Evolutionary conservation across 2,113 vertebrate genomes (phyloP).

Genomic region (Crotalus viridis): DNA sequence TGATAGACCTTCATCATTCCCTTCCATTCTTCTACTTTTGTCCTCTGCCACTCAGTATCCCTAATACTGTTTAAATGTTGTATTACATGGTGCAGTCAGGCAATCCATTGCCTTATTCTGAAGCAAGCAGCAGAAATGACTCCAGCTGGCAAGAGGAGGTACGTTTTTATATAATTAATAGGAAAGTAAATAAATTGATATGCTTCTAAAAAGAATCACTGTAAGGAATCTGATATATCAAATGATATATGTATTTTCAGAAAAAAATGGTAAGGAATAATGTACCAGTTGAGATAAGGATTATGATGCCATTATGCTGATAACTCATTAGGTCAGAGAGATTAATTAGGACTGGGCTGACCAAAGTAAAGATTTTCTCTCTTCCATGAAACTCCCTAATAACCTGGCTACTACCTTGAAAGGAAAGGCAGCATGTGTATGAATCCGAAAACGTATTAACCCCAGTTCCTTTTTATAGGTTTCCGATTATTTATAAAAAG

Average conservation of each 20-base stretch:
- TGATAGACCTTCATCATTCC: background rate
- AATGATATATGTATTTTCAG: background rate
- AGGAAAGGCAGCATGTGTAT: background rate
- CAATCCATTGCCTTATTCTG: conserved; percentile 47
- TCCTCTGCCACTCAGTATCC: background rate
- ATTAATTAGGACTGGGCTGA: background rate
- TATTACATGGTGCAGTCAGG: conserved; percentile 41
- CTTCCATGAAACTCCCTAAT: background rate
- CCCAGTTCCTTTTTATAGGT: background rate
- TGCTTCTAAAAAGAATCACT: background rate
- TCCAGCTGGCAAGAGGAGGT: conserved; percentile 37
- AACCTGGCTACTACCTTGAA: background rate
- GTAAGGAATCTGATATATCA: too few species aligned
- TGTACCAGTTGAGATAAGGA: background rate
- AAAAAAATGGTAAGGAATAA: accelerated
- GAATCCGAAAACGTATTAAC: too few species aligned
- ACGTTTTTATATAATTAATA: accelerated
- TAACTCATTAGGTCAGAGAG: background rate
- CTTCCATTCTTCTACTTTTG: background rate
- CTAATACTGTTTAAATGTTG: background rate
- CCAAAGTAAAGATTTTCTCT: background rate
- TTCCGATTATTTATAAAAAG: background rate
- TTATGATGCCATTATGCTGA: background rate
- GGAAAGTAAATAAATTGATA: background rate
- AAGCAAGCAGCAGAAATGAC: background rate